Conservation (phyloP, 2,888 invertebrate genomes). For the Acleris sparsana region DNA sequence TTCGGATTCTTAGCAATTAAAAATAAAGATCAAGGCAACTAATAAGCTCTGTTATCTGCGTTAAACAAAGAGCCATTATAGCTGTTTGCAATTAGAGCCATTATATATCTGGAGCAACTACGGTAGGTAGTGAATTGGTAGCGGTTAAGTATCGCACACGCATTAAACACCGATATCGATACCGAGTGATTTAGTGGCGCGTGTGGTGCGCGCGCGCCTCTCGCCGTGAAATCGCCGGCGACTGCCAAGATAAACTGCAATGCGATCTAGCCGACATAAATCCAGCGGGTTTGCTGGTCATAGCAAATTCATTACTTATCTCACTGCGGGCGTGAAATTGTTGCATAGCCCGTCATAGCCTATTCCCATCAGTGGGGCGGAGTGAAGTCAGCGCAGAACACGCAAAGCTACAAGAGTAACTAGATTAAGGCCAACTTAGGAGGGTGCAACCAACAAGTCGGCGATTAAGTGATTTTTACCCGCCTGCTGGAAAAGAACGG, state of each 20-base stretch:
- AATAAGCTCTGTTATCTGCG: conserved; percentile 25
- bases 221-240: conserved; percentile 49
- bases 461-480: too few species aligned
- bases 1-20: conserved; percentile 24
- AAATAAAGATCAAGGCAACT: conserved; percentile 28
- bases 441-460: too few species aligned
- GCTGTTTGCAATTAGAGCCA: conserved; percentile 34
- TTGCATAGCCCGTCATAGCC: conserved; percentile 30
- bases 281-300: conserved; percentile 41
- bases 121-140: conserved; percentile 30
- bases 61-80: conserved; percentile 36
- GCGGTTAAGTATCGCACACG: conserved; percentile 49
- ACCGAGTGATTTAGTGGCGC: conserved; percentile 57
- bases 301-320: conserved; percentile 36
- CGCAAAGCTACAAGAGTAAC: too few species aligned
- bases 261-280: conserved; percentile 44
- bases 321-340: conserved; percentile 31
- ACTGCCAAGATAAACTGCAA: conserved; percentile 51
- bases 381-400: conserved; percentile 5
- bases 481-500: too few species aligned
- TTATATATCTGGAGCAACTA: conserved; percentile 35
- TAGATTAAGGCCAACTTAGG: too few species aligned
- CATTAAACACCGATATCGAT: conserved; percentile 54
- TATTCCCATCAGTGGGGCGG: conserved; percentile 30
- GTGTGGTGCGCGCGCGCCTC: conserved; percentile 45